Conservation (phyloP, 2,797 vertebrate species). For the Garrulus glandarius region DNA sequence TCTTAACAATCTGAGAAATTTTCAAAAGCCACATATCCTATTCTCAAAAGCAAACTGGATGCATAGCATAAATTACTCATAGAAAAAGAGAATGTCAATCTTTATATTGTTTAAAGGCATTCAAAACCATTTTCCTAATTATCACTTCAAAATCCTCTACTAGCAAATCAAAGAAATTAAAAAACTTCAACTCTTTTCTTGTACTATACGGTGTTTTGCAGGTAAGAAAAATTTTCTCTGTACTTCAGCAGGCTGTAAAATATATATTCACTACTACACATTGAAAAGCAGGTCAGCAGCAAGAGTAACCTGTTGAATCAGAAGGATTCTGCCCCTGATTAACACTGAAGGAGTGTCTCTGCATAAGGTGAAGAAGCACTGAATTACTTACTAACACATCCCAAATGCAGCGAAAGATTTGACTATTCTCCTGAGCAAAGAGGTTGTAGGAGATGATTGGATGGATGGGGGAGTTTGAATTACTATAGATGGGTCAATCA, state of each 20-base stretch:
- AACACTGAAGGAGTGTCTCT: neutral
- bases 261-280: neutral
- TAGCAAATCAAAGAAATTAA: neutral
- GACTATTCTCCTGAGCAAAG: neutral
- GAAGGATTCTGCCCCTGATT: neutral
- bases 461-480: neutral
- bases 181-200: neutral
- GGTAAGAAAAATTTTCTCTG: neutral
- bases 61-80: neutral
- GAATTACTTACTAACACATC: neutral
- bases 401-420: neutral
- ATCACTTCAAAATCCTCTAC: neutral
- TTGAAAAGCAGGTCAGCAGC: neutral
- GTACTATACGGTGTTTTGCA: neutral
- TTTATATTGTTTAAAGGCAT: neutral
- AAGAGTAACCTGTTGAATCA: neutral
- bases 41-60: neutral
- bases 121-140: neutral
- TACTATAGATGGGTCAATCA: neutral
- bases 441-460: neutral
- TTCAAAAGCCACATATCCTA: neutral
- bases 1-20: neutral
- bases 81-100: neutral
- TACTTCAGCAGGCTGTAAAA: neutral
- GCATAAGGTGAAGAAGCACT: neutral